Evolutionary conservation across 2,797 vertebrate species (phyloP), one percentile per base, ranked within the genome.

Genomic region (Bradypodion ventrale): DNA sequence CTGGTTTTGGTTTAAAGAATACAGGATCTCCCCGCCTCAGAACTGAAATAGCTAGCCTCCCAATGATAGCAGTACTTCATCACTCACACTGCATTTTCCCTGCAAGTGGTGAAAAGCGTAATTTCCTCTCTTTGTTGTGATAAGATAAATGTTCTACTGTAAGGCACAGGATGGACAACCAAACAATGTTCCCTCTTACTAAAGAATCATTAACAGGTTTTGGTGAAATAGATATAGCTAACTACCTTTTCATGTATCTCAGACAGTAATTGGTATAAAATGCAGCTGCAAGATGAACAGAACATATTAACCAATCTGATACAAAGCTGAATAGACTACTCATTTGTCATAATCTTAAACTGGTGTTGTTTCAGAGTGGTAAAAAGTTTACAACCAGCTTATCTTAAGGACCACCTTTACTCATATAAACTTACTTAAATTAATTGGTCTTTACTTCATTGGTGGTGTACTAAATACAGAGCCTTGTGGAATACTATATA

Each of bases 1-100:
- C 82, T 7, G 42, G 89, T 93, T 92, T 94, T 94, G 93, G 93
- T 93, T 94, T 92, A 94, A 93, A 94, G 92, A 92, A 90, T 94
- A 92, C 92, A 89, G 92, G 88, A 93, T 91, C 87, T 56, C 87
- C 83, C 89, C 90, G 89, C 89, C 89, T 90, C 90, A 90, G 87
- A 89, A 88, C 89, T 89, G 92, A 93, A 93, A 92, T 92, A 93
- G 93, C 89, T 88, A 91, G 83, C 88, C 90, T 91, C 90, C 52
- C 85, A 92, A 91, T 83, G 89, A 89, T 91, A 87, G 87, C 68
- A 5, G 86, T 76, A 89, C 88, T 88, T 85, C 90, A 92, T 91
- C 91, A 92, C 87, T 91, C 92, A 89, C 91, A 91, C 82, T 86
- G 86, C 87, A 91, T 86, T 90, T 90, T 90, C 82, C 80, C 88